Conservation (phyloP, 2,797 vertebrate genomes). For the Pygocentrus nattereri region DNA sequence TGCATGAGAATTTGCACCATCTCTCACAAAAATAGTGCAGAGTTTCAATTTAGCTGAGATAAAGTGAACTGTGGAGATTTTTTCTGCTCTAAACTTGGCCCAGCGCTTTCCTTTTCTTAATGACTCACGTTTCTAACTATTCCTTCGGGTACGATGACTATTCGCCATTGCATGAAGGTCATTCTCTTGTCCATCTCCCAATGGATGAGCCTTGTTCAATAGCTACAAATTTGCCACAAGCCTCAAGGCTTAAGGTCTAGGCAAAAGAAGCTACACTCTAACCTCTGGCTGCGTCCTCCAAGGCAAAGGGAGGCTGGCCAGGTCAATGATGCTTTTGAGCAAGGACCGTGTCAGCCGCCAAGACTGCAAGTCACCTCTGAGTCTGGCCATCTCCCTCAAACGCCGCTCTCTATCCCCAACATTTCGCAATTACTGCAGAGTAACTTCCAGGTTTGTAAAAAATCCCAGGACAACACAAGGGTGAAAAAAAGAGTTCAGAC, state of each 20-base stretch:
- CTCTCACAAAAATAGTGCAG: background rate
- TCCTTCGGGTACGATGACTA: slow-evolving; percentile 30
- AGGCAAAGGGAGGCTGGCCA: slow-evolving; percentile 66
- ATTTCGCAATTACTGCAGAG: slow-evolving; percentile 66
- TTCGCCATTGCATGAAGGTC: slow-evolving; percentile 49
- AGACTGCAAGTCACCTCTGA: slow-evolving; percentile 69
- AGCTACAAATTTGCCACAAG: slow-evolving; percentile 72
- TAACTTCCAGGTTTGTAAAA: slow-evolving; percentile 56
- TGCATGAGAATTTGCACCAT: background rate
- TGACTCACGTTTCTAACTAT: slow-evolving; percentile 44
- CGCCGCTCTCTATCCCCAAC: slow-evolving; percentile 59
- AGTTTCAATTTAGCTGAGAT: slow-evolving; percentile 25
- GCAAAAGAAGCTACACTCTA: slow-evolving; percentile 64
- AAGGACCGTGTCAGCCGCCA: slow-evolving; percentile 67
- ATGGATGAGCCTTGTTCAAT: slow-evolving; percentile 64
- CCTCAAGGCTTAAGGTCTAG: slow-evolving; percentile 66
- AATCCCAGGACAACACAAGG: slow-evolving; percentile 61
- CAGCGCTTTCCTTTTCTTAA: slow-evolving; percentile 17
- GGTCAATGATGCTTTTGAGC: slow-evolving; percentile 75
- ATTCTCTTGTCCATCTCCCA: slow-evolving; percentile 63
- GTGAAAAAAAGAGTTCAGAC: slow-evolving; percentile 49
- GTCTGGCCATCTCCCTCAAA: slow-evolving; percentile 56
- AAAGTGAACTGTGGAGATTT: background rate
- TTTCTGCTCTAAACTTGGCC: background rate
- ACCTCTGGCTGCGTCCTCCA: slow-evolving; percentile 68